Evolutionary conservation across 1,140 invertebrate genomes (phyloP), one percentile per base, ranked within the genome.

Genomic region (Paraescarpia echinospica): DNA sequence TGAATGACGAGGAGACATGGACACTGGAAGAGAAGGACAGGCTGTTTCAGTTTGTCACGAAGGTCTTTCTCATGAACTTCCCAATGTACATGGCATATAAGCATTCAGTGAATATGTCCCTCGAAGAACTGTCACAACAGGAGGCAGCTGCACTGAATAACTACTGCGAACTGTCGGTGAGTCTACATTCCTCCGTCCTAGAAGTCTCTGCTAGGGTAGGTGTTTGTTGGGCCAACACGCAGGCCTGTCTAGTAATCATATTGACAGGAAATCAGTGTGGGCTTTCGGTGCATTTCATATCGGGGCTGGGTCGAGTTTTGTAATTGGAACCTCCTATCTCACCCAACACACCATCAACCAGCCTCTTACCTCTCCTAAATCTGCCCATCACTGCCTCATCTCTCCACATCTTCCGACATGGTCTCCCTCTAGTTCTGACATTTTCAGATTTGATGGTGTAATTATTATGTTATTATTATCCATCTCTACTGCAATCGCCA

Each of bases 31-130:
- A 98, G 94, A 97, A 97, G 92, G 98, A 98, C 94, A 97, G 97
- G 95, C 95, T 98, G 18, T 96, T 98, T 94, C 97, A 98, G 94
- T 97, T 98, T 92, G 96, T 98, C 59, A 97, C 98, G 1, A 98
- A 98, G 96, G 97, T 98, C 92, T 98, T 98, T 96, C 96, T 98
- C 93, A 96, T 98, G 92, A 98, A 98, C 96, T 99, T 99, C 96
- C 98, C 98, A 34, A 96, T 98, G 22, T 99, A 99, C 96, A 97
- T 98, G 95, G 98, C 98, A 89, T 98, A 98, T 96, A 99, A 99
- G 96, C 98, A 99, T 95, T 97, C 97, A 90, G 96, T 97, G 93
- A 97, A 98, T 93, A 97, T 97, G 91, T 97, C 92, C 14, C 92
- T 95, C 33, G 94, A 96, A 96, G 98, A 98, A 94, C 96, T 98